phyloP scores from a whole-genome alignment of 2,113 vertebrate species.

The Zosterops hypoxanthus region DNA sequence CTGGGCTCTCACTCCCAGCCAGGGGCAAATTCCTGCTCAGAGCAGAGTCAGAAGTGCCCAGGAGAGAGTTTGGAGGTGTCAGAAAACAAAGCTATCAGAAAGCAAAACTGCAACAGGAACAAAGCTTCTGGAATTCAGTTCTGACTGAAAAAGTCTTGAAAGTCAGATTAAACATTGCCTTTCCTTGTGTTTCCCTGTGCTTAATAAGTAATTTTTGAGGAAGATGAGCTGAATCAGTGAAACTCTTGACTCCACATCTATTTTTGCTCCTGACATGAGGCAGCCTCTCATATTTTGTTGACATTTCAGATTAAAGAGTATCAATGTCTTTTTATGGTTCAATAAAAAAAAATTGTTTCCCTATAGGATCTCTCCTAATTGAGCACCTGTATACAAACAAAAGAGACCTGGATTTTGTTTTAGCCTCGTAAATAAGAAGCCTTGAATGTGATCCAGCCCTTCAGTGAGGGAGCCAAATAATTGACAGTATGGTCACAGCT shows the following conservation, averaged over 20 bases:
- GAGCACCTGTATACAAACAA: background rate
- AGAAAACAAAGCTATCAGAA: background rate
- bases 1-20: background rate
- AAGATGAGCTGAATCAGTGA: background rate
- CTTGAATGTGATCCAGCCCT: constrained; percentile 6
- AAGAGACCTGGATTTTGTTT: constrained; percentile 3
- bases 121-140: background rate
- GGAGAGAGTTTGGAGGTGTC: background rate
- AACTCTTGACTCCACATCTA: background rate
- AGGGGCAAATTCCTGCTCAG: background rate
- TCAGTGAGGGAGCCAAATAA: background rate
- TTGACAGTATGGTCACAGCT: background rate
- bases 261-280: background rate
- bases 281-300: background rate
- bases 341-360: background rate
- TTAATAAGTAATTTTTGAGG: background rate
- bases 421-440: background rate
- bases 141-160: background rate
- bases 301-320: background rate
- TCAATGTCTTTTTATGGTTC: background rate
- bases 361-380: background rate
- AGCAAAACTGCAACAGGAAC: background rate
- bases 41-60: background rate
- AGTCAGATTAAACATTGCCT: background rate
- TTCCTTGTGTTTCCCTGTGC: background rate